These are phyloP conservation scores for Petrophora chlorosata DNA, from an alignment of 2,888 invertebrate species.

Conservation along the genomic window DNA sequence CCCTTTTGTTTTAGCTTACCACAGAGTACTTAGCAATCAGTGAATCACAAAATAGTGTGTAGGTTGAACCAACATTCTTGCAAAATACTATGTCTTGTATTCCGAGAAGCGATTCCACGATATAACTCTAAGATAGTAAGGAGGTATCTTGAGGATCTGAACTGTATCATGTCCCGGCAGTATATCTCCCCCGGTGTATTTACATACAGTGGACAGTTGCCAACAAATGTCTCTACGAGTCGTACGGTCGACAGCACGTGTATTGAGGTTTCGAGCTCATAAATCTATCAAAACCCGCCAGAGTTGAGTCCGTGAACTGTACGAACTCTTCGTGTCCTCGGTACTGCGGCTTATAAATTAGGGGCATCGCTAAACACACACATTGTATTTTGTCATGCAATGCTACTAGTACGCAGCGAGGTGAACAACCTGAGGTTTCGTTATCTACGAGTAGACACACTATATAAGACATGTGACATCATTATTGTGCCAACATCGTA, in stretches of 20 bases:
- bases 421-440: slow-evolving; percentile 66
- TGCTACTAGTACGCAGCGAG: slow-evolving; percentile 57
- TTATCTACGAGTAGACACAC: slow-evolving; percentile 72
- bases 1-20: slow-evolving; percentile 4
- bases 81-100: slow-evolving; percentile 18
- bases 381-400: slow-evolving; percentile 68
- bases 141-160: slow-evolving; percentile 36
- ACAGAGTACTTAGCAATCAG: slow-evolving; percentile 8
- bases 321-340: slow-evolving; percentile 49
- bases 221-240: slow-evolving; percentile 45
- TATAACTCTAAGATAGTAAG: slow-evolving; percentile 17
- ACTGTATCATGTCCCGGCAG: slow-evolving; percentile 46
- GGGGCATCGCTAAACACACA: slow-evolving; percentile 53
- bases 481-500: slow-evolving; percentile 65
- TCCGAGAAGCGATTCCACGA: slow-evolving; percentile 17
- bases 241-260: slow-evolving; percentile 42
- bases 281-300: slow-evolving; percentile 57
- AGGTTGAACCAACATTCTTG: slow-evolving; percentile 12
- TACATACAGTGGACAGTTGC: slow-evolving; percentile 46
- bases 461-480: slow-evolving; percentile 75
- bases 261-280: slow-evolving; percentile 52
- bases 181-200: slow-evolving; percentile 52
- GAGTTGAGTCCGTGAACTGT: slow-evolving; percentile 53
- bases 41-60: slow-evolving; percentile 3
- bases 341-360: slow-evolving; percentile 67